Evolutionary conservation across 1,140 invertebrate genomes (phyloP).

Genomic region (Elysia chlorotica): DNA sequence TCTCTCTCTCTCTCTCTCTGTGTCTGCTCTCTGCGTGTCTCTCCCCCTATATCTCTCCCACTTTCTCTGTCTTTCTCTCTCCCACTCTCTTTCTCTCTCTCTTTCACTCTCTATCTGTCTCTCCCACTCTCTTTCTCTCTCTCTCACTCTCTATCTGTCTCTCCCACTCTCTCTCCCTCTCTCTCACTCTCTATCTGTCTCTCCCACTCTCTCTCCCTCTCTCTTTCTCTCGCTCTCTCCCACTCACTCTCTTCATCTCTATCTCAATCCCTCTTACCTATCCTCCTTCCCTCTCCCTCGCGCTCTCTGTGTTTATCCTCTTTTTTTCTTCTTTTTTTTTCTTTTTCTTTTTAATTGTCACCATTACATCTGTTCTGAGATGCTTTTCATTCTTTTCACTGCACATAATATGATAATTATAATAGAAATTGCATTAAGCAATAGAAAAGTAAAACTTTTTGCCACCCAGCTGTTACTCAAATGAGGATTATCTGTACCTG

Average conservation of each 20-base stretch:
- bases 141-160: background rate
- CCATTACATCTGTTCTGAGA: too few species aligned
- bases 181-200: background rate
- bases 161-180: background rate
- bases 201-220: background rate
- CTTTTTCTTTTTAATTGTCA: too few species aligned
- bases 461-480: too few species aligned
- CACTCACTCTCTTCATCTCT: background rate
- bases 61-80: background rate
- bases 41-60: background rate
- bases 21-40: background rate
- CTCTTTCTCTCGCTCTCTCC: background rate
- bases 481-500: too few species aligned
- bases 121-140: background rate
- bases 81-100: background rate
- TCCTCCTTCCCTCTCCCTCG: background rate
- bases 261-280: background rate
- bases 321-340: background rate
- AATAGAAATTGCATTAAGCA: too few species aligned
- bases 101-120: background rate
- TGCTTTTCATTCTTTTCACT: too few species aligned
- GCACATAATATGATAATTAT: too few species aligned
- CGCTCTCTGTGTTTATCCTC: background rate
- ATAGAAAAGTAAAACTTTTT: too few species aligned
- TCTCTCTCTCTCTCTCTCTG: slow-evolving; percentile 1